Evolutionary conservation across 1,140 invertebrate genomes (phyloP).

Genomic region (Chelonus insularis): DNA sequence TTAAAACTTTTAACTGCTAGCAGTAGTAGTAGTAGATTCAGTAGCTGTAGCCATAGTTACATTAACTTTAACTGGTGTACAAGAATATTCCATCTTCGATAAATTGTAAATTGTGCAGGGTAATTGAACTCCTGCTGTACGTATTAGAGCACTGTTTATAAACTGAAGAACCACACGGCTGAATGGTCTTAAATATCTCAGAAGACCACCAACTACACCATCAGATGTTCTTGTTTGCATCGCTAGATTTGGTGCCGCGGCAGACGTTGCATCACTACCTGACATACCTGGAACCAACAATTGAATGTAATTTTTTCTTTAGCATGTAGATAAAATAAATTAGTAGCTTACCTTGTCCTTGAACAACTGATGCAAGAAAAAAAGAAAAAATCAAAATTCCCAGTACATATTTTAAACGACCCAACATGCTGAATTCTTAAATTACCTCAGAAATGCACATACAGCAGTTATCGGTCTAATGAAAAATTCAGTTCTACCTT

Average conservation of each 20-base stretch:
- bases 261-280: not conserved
- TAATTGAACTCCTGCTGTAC: constrained; percentile 1
- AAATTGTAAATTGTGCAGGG: constrained; percentile 28
- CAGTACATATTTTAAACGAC: constrained; percentile 11
- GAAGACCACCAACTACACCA: constrained; percentile 19
- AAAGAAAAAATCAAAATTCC: not conserved
- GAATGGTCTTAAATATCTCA: constrained; percentile 2
- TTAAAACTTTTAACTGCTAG: not conserved
- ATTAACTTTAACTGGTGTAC: constrained; percentile 12
- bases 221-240: constrained; percentile 4
- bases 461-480: constrained; percentile 18
- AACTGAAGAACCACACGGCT: constrained; percentile 7
- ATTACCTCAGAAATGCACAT: constrained; percentile 3
- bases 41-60: not conserved
- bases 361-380: not conserved
- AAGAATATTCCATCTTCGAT: constrained; percentile 7
- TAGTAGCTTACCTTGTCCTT: constrained; percentile 20
- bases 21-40: not conserved
- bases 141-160: constrained; percentile 23
- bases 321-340: too few relatives aligned
- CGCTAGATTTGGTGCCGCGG: not conserved
- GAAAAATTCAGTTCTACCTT: constrained; percentile 1
- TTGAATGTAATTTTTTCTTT: not conserved
- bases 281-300: not conserved
- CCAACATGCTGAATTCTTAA: constrained; percentile 15